Conservation (phyloP, 2,888 invertebrate species). For the Ophioninae sp. region DNA sequence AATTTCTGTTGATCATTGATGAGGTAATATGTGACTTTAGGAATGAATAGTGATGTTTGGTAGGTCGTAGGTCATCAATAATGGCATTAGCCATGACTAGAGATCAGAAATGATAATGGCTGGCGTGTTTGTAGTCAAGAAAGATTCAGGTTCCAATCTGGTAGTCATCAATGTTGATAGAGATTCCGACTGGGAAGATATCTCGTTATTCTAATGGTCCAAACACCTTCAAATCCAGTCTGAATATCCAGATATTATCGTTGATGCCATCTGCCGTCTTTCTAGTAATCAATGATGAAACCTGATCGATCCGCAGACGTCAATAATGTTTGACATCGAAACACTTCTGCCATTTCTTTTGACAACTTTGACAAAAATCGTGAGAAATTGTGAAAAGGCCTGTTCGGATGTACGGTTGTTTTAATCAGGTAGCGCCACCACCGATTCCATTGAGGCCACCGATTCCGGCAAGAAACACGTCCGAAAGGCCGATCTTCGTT, state of each 20-base stretch:
- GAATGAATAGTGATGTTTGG: neutral
- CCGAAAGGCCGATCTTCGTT: slow-evolving; percentile 76
- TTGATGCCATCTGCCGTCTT: neutral
- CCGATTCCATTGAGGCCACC: slow-evolving; percentile 82
- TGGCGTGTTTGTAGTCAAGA: neutral
- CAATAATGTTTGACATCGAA: neutral
- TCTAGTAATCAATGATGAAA: neutral
- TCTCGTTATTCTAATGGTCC: neutral
- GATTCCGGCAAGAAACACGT: slow-evolving; percentile 81
- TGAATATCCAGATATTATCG: neutral
- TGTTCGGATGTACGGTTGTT: slow-evolving; percentile 26
- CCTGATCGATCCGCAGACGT: neutral
- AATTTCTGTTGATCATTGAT: no score
- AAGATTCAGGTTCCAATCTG: neutral
- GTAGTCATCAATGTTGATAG: neutral
- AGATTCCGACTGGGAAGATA: neutral
- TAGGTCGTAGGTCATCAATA: neutral
- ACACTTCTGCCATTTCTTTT: neutral
- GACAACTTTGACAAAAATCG: neutral
- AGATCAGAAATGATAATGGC: neutral
- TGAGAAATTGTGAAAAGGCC: neutral
- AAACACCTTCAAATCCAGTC: neutral
- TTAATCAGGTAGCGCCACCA: slow-evolving; percentile 78
- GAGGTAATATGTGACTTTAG: no score
- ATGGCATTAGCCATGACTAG: neutral